Base-by-base conservation (phyloP, 1,140 invertebrate species). In the Drosophila cardini region DNA sequence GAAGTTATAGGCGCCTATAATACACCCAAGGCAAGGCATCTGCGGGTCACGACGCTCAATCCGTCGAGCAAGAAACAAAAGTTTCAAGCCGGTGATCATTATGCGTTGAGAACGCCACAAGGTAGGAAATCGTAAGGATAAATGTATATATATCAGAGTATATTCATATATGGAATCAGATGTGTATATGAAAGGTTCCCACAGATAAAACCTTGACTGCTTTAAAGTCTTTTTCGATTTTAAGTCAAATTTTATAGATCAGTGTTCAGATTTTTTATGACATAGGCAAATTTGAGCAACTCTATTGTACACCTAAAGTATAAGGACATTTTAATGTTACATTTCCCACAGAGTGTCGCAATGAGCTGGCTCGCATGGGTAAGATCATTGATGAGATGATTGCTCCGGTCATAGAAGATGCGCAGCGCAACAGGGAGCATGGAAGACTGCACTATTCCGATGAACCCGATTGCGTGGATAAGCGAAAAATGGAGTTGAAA, bases 371-470 rank as follows among this genome's bases (percentile, higher is more conserved):
- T n/a, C 73, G 90, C 9, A 75, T 92, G 55, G 90, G 91, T 4
- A 90, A 90, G 50, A 68, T 90, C 30, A 92, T 92, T 46, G 91
- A 92, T 32, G 34, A 84, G 21, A 50, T 92, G 46, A 80, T 92
- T 5, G 77, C 79, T 5, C 91, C 91, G 4, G 72, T 78, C 8
- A 6, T 91, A 0, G 21, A 68, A 8, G 67, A 64, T 42, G 90
- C 90, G 0, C 6, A 75, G 2, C 0, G 61, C 8, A 80, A 70
- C 6, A 30, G 11, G 9, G 71, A 76, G 4, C 76, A 80, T 3
- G 65, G 57, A 0, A 60, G 42, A 0, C 21, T 69, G 0, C 0
- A 45, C 0, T 30, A 53, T 6, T 6, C 30, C 5, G 56, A 57
- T 1, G 4, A 40, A 0, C 7, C 18, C 0, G 16, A 1, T 2